phyloP scores from a whole-genome alignment of 2,797 vertebrate genomes.

The Semotilus atromaculatus region DNA sequence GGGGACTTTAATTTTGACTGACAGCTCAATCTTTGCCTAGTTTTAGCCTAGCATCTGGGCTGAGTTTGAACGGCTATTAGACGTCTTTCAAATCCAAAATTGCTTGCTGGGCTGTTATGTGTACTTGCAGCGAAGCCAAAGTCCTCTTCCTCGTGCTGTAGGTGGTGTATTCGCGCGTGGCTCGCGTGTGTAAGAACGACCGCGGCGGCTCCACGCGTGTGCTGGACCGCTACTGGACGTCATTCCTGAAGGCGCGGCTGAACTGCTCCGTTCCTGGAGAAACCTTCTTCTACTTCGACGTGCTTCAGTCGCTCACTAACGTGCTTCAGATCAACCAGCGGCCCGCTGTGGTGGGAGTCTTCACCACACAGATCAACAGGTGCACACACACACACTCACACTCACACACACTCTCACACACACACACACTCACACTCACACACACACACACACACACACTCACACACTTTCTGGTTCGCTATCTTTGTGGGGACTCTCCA shows the following conservation, averaged over 20 bases:
- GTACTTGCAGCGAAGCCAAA: no score
- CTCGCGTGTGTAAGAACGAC: conserved; percentile 89
- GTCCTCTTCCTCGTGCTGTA: conserved; percentile 51
- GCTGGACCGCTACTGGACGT: conserved; percentile 88
- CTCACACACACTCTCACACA: not conserved
- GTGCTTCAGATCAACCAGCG: conserved; percentile 90
- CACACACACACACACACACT: not conserved
- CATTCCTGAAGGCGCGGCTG: conserved; percentile 88
- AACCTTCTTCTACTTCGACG: conserved; percentile 96
- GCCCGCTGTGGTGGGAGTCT: conserved; percentile 89
- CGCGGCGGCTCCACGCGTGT: conserved; percentile 87
- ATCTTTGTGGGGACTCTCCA: no score
- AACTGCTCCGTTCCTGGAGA: conserved; percentile 95
- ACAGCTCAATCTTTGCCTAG: no score
- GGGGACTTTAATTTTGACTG: no score
- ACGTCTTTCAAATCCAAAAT: no score
- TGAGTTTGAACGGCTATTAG: no score
- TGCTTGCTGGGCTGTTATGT: no score
- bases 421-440: not conserved
- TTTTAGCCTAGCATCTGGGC: no score
- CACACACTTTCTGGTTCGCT: no score
- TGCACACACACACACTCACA: conserved; percentile 54
- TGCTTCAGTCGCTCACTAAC: conserved; percentile 92
- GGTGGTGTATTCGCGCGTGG: conserved; percentile 88
- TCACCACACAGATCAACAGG: conserved; percentile 97